Evolutionary conservation across 2,888 invertebrate genomes (phyloP), one percentile per base, ranked within the genome.

Genomic region (Spilarctia lutea): DNA sequence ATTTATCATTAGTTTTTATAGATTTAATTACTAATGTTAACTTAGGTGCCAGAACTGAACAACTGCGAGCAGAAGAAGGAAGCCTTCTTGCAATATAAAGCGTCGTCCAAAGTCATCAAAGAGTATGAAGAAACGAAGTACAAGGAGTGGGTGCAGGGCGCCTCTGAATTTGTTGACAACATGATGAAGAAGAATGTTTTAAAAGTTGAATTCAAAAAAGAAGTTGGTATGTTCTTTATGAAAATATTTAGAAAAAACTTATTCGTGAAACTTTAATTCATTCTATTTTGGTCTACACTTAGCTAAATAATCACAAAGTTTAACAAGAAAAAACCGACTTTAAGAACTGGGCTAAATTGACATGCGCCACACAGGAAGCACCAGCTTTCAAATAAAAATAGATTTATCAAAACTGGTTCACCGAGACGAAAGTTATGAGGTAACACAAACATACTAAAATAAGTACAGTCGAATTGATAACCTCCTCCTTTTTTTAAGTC

Each of bases 21-120:
- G 18, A 18, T 63, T 63, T 63, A 6, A 63, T 30, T 18, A 33
- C 56, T 35, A 16, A n/a, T 72, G 18, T 66, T 27, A 13, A 56
- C 39, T 1, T 52, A 95, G 95, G 93, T 96, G 0, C 96, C 97
- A 45, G 97, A 98, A 85, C 92, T 98, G 78, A 97, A 97, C 86
- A 95, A 97, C 63, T 98, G 97, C 85, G 97, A 97, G 65, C 93
- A 97, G 72, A 98, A 98, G 85, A 96, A 97, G 78, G 97, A 97
- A 91, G 98, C 98, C 0, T 98, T 98, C 86, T 93, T 97, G n/a
- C 97, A 97, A 79, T 99, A 99, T 90, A 96, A 98, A 79, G 96
- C 96, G 13, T 96, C 98, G 39, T 98, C 97, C 0, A 97, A 97
- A 85, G 94, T 97, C 63, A 97, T 99, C 94, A 98, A 97, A 86